Percentiles rank a stretch among this genome's conserved stretches.
phyloP scores from a whole-genome alignment of 2,888 invertebrate species.

The Melanargia galathea region DNA sequence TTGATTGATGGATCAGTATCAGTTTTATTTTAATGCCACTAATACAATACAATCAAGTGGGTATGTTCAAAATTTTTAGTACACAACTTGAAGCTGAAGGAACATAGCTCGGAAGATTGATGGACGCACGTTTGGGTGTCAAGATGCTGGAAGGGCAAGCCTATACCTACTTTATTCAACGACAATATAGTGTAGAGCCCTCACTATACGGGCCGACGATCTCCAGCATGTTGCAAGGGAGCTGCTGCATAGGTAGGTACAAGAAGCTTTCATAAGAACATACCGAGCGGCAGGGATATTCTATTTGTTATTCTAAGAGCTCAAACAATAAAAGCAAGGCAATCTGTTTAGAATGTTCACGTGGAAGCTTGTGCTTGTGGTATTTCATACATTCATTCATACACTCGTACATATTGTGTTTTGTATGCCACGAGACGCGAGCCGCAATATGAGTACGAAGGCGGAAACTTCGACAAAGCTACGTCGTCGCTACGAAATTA shows the following conservation, averaged over 20 bases:
- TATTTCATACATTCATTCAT: conserved; percentile 25
- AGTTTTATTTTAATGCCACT: too few relatives aligned
- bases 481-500: background rate
- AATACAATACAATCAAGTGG: too few relatives aligned
- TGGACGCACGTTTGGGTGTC: background rate
- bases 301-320: conserved; percentile 51
- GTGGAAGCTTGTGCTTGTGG: conserved; percentile 15
- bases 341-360: conserved; percentile 17
- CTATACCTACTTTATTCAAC: background rate
- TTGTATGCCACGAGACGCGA: conserved; percentile 35
- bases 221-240: background rate
- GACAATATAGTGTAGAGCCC: too few relatives aligned
- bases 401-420: conserved; percentile 23
- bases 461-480: conserved; percentile 36
- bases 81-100: background rate
- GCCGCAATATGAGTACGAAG: conserved; percentile 45
- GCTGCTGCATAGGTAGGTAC: too few relatives aligned
- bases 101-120: background rate
- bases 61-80: too few relatives aligned
- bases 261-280: background rate
- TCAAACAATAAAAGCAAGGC: conserved; percentile 48
- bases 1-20: too few relatives aligned
- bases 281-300: conserved; percentile 5
- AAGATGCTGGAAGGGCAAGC: background rate
- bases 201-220: background rate